Evolutionary conservation across 2,113 vertebrate genomes (phyloP).

Genomic region (Carollia perspicillata): DNA sequence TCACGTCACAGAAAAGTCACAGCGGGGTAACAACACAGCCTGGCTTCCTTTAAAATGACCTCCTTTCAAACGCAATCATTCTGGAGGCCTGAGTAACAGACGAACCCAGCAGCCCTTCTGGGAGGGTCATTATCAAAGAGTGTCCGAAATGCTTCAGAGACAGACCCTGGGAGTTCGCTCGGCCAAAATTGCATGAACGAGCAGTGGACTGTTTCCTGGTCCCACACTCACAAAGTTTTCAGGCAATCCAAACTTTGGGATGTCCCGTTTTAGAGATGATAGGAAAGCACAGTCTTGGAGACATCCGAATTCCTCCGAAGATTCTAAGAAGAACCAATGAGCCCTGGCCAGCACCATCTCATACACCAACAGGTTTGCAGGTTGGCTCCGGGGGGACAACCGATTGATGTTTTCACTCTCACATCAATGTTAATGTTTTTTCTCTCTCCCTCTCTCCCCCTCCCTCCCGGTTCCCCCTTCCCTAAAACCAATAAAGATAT

Average conservation of each 20-base stretch:
- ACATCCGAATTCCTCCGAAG: not conserved
- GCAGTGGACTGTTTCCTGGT: not conserved
- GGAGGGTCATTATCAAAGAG: not conserved
- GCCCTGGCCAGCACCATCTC: too few relatives aligned
- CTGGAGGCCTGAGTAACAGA: not conserved
- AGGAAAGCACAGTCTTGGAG: not conserved
- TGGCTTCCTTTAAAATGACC: not conserved
- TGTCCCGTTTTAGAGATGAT: not conserved
- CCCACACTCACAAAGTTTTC: not conserved
- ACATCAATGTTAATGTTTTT: too few relatives aligned
- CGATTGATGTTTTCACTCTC: too few relatives aligned
- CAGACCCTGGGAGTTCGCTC: not conserved
- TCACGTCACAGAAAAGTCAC: not conserved
- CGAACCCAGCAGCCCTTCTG: not conserved
- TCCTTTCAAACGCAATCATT: not conserved
- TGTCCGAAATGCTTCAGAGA: not conserved
- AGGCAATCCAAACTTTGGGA: not conserved
- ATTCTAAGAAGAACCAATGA: not conserved
- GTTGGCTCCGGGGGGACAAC: too few relatives aligned
- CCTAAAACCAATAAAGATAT: too few relatives aligned
- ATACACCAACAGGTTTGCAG: too few relatives aligned
- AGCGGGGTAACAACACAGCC: not conserved
- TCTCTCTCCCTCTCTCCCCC: too few relatives aligned
- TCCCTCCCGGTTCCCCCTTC: too few relatives aligned
- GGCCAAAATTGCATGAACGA: not conserved